These are phyloP conservation scores for Aelia acuminata DNA, from an alignment of 2,888 invertebrate genomes.

Conservation along the genomic window DNA sequence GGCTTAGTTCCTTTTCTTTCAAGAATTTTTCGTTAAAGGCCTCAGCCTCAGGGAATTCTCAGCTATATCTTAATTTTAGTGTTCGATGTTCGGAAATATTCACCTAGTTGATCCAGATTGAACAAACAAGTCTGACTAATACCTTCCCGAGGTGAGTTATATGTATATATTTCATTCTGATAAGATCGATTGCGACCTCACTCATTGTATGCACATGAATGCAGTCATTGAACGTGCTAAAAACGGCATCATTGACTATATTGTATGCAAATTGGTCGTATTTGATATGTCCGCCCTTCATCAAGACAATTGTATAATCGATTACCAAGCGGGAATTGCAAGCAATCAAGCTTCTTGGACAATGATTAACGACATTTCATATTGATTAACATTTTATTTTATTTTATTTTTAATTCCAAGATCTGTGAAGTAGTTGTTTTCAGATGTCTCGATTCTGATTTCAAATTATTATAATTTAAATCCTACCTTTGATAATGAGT, in stretches of 20 bases:
- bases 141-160: not conserved
- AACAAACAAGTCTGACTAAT: not conserved
- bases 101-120: too few relatives aligned
- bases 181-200: not conserved
- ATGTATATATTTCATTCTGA: not conserved
- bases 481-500: too few relatives aligned
- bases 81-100: too few relatives aligned
- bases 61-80: too few relatives aligned
- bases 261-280: constrained; percentile 10
- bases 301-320: not conserved
- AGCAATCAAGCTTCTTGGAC: not conserved
- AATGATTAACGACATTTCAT: not conserved
- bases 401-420: too few relatives aligned
- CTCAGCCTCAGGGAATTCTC: too few relatives aligned
- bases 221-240: not conserved
- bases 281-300: not conserved
- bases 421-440: too few relatives aligned
- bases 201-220: constrained; percentile 13
- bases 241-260: not conserved
- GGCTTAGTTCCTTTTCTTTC: too few relatives aligned
- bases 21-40: too few relatives aligned
- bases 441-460: too few relatives aligned
- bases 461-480: too few relatives aligned
- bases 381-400: too few relatives aligned
- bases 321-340: not conserved